phyloP scores from a whole-genome alignment of 2,113 vertebrate genomes.

The Siniperca knerii region DNA sequence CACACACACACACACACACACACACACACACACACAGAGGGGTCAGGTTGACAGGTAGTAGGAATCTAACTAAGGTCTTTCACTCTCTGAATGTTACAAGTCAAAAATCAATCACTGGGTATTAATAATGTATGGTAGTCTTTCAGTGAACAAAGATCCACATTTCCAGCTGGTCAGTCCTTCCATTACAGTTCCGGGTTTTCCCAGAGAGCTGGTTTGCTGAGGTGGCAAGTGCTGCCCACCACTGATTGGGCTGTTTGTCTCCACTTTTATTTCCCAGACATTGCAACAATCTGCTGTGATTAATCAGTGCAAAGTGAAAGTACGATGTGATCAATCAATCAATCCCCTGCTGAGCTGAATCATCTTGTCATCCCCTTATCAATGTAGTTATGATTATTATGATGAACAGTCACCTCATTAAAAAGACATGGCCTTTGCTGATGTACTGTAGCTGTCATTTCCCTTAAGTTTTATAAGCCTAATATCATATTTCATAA shows the following conservation, averaged over 20 bases:
- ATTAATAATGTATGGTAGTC: slow-evolving; percentile 66
- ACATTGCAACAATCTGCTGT: not conserved
- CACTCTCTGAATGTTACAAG: slow-evolving; percentile 24
- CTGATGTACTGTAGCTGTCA: too few species aligned
- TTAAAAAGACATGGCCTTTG: too few species aligned
- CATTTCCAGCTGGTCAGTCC: not conserved
- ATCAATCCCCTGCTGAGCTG: not conserved
- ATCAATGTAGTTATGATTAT: not conserved
- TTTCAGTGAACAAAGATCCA: slow-evolving; percentile 26
- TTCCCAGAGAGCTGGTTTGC: not conserved
- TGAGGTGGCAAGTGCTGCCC: too few species aligned
- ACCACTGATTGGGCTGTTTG: not conserved
- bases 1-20: slow-evolving; percentile 19
- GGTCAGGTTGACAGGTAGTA: slow-evolving; percentile 20
- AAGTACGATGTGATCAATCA: not conserved
- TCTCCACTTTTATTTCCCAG: not conserved
- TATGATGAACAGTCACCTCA: not conserved
- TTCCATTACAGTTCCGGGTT: slow-evolving; percentile 5
- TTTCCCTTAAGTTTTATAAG: too few species aligned
- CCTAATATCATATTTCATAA: too few species aligned
- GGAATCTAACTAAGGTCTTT: slow-evolving; percentile 13
- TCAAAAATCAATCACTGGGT: slow-evolving; percentile 50
- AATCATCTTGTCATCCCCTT: not conserved
- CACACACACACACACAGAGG: too few species aligned
- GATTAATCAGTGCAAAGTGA: not conserved